Conservation (phyloP, 1,140 invertebrate species). For the Venustaconcha ellipsiformis region DNA sequence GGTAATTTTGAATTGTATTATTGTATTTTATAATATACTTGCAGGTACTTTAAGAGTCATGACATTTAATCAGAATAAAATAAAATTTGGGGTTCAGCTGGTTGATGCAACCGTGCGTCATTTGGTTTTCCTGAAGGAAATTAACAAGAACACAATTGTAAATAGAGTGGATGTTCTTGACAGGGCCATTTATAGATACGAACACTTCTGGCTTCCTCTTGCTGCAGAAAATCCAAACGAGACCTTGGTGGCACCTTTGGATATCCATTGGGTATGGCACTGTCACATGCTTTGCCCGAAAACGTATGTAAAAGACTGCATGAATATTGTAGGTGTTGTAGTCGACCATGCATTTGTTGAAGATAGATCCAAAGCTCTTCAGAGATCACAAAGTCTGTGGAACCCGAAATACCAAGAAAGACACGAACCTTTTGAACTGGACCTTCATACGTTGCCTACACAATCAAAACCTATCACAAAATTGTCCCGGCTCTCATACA, state of each 20-base stretch:
- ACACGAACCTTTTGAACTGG: no score
- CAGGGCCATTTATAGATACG: conserved; percentile 68
- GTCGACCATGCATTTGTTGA: conserved; percentile 48
- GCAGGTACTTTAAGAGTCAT: no score
- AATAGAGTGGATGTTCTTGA: no score
- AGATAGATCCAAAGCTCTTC: neutral
- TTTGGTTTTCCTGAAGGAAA: no score
- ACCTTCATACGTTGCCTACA: no score
- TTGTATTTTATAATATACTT: no score
- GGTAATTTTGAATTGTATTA: no score
- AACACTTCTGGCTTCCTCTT: conserved; percentile 70
- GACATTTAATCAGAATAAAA: no score
- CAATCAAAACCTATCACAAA: conserved; percentile 4
- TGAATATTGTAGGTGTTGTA: conserved; percentile 57
- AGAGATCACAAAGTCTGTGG: conserved; percentile 48
- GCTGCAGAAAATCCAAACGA: conserved; percentile 57
- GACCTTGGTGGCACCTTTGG: conserved; percentile 66
- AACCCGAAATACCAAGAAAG: conserved; percentile 38
- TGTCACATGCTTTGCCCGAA: conserved; percentile 69
- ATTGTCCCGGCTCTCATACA: conserved; percentile 53
- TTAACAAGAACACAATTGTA: no score
- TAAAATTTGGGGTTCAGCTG: no score
- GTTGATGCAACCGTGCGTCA: no score
- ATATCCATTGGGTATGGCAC: conserved; percentile 73
- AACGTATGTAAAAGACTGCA: conserved; percentile 68